A percentile compares a stretch with the other conserved stretches of the same genome.
Evolutionary conservation across 2,113 vertebrate genomes (phyloP).

Genomic region (Eonycteris spelaea): DNA sequence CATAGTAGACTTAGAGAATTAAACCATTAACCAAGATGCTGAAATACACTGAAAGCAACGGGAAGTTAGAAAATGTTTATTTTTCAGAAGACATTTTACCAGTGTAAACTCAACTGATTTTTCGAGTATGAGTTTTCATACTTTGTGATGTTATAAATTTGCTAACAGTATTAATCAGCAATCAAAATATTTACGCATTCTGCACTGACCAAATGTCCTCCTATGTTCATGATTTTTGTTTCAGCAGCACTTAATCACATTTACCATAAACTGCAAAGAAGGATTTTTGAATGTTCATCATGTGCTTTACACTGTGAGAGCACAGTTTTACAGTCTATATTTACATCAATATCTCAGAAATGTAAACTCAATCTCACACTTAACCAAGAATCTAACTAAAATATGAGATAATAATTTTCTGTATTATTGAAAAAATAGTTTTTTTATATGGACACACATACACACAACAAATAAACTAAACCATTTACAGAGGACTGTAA

Average conservation of each 20-base stretch:
- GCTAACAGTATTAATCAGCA: background rate
- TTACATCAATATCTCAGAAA: background rate
- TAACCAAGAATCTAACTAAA: background rate
- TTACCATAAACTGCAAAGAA: background rate
- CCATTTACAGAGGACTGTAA: background rate
- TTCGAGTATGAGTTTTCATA: background rate
- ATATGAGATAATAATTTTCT: background rate
- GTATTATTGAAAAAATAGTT: background rate
- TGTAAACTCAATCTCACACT: background rate
- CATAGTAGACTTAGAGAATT: background rate
- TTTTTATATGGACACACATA: background rate
- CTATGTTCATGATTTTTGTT: background rate
- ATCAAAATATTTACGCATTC: constrained; percentile 47
- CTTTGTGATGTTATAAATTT: background rate
- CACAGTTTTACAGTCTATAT: background rate
- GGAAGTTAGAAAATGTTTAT: background rate
- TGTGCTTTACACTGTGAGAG: background rate
- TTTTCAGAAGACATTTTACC: background rate
- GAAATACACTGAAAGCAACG: background rate
- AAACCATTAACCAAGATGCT: background rate
- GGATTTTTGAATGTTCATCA: background rate
- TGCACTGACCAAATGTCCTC: background rate
- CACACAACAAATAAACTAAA: background rate
- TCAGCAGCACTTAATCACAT: background rate
- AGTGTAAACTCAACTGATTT: background rate